Evolutionary conservation across 2,888 invertebrate species (phyloP), one percentile per base, ranked within the genome.

Genomic region (Bibio marci): DNA sequence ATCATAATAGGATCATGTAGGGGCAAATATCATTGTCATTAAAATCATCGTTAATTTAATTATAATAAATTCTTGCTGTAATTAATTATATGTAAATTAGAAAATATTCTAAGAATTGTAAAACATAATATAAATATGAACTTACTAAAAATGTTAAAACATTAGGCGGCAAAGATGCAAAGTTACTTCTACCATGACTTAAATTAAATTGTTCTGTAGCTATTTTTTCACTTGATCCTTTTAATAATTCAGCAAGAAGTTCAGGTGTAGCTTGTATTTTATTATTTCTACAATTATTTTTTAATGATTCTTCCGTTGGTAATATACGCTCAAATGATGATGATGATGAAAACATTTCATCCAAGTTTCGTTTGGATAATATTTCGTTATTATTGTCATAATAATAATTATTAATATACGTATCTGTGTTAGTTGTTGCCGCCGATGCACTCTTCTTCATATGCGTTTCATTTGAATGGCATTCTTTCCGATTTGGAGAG

Each of bases 211-310:
- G 53, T 47, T 72, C 68, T 44, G 73, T 70, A 13, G 79, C 73
- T 40, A 80, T 64, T 46, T 80, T 75, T 56, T 85, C 85, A 30
- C 83, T 83, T 50, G 81, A 81, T 40, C 82, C 83, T 46, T 79
- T 70, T 35, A 85, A 67, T 44, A 85, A 63, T 56, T 82, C 80
- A 33, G 81, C 81, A 43, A 85, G 65, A 43, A 83, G 63, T 54
- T 82, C 80, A 13, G 68, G 71, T 43, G 72, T 71, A 11, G 73
- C 57, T 42, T 54, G 47, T 30, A 54, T 47, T 13, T 17, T 39
- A 38, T 27, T 30, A 26, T 35, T 43, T 14, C 45, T 42, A 31
- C 46, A 44, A 26, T 34, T 43, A 17, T 44, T 42, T 31, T 46
- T 44, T 17, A 44, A 37, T 12, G 38, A 22, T 15, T 13, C 14